These are phyloP conservation scores for Nycticryphes semicollaris DNA, from an alignment of 2,113 vertebrate genomes.

Conservation along the genomic window DNA sequence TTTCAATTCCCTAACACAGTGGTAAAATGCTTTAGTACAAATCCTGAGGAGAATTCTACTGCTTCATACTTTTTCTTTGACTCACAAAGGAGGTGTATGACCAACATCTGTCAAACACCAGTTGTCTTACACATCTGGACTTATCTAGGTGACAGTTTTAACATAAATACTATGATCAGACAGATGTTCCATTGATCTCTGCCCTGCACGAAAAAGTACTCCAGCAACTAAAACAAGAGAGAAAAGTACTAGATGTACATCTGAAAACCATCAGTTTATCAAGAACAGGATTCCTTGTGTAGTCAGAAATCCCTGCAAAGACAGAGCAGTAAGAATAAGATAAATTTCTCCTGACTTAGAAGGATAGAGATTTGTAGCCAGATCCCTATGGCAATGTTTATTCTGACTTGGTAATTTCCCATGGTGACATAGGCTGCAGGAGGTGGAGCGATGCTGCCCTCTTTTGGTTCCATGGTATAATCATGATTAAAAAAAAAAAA, in stretches of 20 bases:
- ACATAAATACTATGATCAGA: not conserved
- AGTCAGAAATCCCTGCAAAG: not conserved
- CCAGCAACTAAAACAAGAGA: not conserved
- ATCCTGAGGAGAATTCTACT: not conserved
- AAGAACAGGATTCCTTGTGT: not conserved
- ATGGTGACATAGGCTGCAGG: fast-evolving
- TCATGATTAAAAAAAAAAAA: not conserved
- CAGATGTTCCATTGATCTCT: not conserved
- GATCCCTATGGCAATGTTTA: not conserved
- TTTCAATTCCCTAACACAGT: not conserved
- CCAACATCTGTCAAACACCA: not conserved
- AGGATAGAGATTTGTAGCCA: not conserved
- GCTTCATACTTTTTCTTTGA: not conserved
- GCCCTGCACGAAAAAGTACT: not conserved
- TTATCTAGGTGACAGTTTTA: not conserved
- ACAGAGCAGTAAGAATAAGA: not conserved
- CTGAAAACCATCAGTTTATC: not conserved
- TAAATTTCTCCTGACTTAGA: not conserved
- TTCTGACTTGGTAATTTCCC: not conserved
- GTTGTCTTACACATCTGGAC: not conserved
- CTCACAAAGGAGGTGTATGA: not conserved
- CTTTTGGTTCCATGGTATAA: not conserved
- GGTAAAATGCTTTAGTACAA: not conserved
- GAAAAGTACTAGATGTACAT: not conserved
- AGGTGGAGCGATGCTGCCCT: slow-evolving; percentile 41